phyloP scores from a whole-genome alignment of 2,888 invertebrate species.

The Quadroppia sp. region DNA sequence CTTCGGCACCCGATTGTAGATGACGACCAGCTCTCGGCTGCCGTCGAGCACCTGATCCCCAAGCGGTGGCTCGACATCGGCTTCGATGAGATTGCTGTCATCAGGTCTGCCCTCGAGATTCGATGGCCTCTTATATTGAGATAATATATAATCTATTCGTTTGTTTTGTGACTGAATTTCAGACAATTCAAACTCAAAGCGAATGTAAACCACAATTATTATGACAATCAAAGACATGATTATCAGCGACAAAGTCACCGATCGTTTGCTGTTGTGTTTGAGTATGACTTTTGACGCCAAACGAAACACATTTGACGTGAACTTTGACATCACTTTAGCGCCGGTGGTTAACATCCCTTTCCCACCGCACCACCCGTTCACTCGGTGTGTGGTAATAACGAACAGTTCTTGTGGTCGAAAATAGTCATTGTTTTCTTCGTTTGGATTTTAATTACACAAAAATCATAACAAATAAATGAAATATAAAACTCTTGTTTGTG shows the following conservation, averaged over 20 bases:
- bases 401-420: too few relatives aligned
- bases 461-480: too few relatives aligned
- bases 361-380: too few relatives aligned
- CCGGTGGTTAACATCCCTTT: too few relatives aligned
- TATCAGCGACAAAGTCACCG: background rate
- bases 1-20: slow-evolving; percentile 95
- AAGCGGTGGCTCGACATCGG: background rate
- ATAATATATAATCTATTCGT: slow-evolving; percentile 18
- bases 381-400: too few relatives aligned
- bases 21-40: slow-evolving; percentile 55
- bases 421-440: too few relatives aligned
- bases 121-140: background rate
- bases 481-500: background rate
- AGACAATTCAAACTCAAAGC: background rate
- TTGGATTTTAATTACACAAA: too few relatives aligned
- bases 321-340: background rate
- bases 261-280: background rate
- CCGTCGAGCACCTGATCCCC: background rate
- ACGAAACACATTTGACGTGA: background rate
- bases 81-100: background rate
- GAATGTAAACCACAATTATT: slow-evolving; percentile 5
- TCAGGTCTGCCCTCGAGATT: background rate
- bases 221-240: slow-evolving; percentile 10
- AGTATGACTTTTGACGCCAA: background rate
- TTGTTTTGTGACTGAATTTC: slow-evolving; percentile 19